Base-by-base conservation (phyloP, 2,888 invertebrate genomes). In the Callyntrura sp. region DNA sequence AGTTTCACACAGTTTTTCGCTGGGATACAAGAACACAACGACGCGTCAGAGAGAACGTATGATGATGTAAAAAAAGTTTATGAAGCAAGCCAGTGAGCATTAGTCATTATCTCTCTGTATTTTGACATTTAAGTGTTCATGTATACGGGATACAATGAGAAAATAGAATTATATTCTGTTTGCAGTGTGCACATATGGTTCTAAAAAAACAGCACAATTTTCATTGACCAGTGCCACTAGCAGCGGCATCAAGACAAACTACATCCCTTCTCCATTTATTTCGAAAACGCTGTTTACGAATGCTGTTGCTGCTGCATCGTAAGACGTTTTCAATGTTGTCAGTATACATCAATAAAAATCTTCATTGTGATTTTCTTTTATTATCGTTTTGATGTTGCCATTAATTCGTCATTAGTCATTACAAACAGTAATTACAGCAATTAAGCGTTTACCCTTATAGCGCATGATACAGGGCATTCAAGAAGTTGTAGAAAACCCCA, bases 1-100 rank as follows among this genome's bases (percentile, higher is more conserved):
- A 60, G 83, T 83, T 88, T 88, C 88, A 88, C 88, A 88, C 83
- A 88, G 55, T 76, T 76, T 65, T 12, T 23, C 17, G 57, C 11
- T 60, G 57, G 76, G 23, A 55, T 76, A 76, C 28, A 20, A 1
- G n/a, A n/a, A 60, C 35, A 6, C 35, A 6, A 35, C 14, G 12
- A n/a, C 28, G 51, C 14, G 12, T 51, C n/a, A n/a, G 43, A 14
- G 9, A n/a, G 43, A 14, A 51, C 1, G 51, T 68, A 68, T 43
- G n/a, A 43, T 14, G 35, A 6, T 35, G 28, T 4, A 35, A 1
- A 35, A 17, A 43, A 23, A 43, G n/a, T 68, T 43, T 68, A 68
- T 35, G 68, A 43, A 35, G 35, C 68, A 68, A 68, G 43, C 43
- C 62, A 17, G 62, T 43, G 68, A 68, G 43, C 43, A 62, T 62